Percentiles rank a stretch among this genome's conserved stretches.
Evolutionary conservation across 2,888 invertebrate genomes (phyloP).

Genomic region (Erynnis tages): DNA sequence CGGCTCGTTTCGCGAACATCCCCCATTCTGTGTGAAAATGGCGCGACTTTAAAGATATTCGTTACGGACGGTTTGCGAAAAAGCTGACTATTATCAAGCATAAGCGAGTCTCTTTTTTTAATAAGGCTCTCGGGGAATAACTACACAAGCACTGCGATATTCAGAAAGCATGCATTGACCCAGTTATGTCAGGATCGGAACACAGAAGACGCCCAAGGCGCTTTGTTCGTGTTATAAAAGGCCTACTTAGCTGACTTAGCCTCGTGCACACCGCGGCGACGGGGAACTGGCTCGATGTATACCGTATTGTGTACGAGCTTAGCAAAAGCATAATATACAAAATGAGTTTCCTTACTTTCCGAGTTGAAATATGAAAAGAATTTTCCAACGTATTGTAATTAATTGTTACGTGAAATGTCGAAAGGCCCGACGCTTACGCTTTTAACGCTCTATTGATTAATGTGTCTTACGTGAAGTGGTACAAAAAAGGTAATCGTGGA

Average conservation of each 20-base stretch:
- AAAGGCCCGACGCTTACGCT: constrained; percentile 11
- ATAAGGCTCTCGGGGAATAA: constrained; percentile 6
- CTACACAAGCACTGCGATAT: constrained; percentile 28
- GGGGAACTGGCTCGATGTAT: constrained; percentile 17
- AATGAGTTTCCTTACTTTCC: constrained; percentile 9
- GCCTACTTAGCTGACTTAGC: constrained; percentile 38
- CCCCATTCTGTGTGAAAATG: background rate
- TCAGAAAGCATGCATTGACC: constrained; percentile 39
- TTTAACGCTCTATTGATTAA: constrained; percentile 13
- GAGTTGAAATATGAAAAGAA: constrained; percentile 3
- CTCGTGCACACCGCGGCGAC: constrained; percentile 18
- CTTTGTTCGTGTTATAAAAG: constrained; percentile 36
- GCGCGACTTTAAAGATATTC: background rate
- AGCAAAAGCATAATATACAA: constrained; percentile 16
- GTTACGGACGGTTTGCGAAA: constrained; percentile 1
- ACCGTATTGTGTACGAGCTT: constrained; percentile 27
- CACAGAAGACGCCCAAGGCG: constrained; percentile 31
- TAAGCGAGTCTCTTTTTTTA: constrained; percentile 4
- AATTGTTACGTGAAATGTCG: constrained; percentile 19
- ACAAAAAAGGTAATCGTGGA: background rate
- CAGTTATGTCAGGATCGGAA: constrained; percentile 40
- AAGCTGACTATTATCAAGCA: background rate
- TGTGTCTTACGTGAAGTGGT: background rate
- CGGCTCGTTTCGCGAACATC: background rate
- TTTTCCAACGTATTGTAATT: constrained; percentile 16